phyloP scores from a whole-genome alignment of 2,113 vertebrate species.

The Aldabrachelys gigantea region DNA sequence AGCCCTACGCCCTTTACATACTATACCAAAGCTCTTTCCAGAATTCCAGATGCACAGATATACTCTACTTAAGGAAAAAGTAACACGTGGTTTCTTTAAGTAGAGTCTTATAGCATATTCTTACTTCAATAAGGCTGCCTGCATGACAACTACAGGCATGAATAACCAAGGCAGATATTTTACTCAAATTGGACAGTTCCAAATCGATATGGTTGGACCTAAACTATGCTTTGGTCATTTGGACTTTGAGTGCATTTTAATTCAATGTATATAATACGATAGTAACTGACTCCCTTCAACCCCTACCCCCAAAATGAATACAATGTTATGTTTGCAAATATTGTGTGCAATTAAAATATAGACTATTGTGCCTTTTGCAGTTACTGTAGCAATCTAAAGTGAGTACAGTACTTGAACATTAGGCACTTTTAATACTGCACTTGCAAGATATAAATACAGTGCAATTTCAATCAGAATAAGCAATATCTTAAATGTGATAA shows the following conservation, averaged over 20 bases:
- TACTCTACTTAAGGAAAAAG: slow-evolving; percentile 8
- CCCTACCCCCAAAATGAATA: background rate
- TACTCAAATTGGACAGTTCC: background rate
- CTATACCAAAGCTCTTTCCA: background rate
- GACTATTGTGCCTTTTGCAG: slow-evolving; percentile 61
- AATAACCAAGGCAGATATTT: slow-evolving; percentile 31
- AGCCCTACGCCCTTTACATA: background rate
- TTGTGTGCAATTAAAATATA: slow-evolving; percentile 13
- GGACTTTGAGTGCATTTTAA: slow-evolving; percentile 30
- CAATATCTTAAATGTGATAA: background rate
- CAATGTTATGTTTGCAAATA: background rate
- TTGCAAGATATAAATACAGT: slow-evolving; percentile 33
- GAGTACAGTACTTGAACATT: slow-evolving; percentile 8
- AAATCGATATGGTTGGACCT: background rate
- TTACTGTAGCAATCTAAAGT: slow-evolving; percentile 26
- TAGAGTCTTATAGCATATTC: background rate
- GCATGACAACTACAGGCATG: background rate
- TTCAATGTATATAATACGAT: slow-evolving; percentile 8
- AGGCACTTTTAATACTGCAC: slow-evolving; percentile 44
- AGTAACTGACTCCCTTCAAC: slow-evolving; percentile 21
- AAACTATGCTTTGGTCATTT: background rate
- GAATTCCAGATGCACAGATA: slow-evolving; percentile 11
- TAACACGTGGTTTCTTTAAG: background rate
- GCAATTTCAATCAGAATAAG: slow-evolving; percentile 9
- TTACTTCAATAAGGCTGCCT: slow-evolving; percentile 10